phyloP scores from a whole-genome alignment of 1,140 invertebrate genomes.

The Anastrepha ludens region DNA sequence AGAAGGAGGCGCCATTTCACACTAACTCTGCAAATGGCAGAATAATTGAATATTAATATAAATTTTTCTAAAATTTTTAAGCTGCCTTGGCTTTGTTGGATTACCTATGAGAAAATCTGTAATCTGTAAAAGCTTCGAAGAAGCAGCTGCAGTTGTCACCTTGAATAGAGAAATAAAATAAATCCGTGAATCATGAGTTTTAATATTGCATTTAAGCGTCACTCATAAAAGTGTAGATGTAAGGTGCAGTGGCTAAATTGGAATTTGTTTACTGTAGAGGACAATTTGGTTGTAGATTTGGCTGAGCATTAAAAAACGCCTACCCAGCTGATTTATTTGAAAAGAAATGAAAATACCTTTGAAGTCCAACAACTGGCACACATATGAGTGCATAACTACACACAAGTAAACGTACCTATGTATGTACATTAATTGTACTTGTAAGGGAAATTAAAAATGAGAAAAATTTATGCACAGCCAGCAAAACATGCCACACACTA shows the following conservation, averaged over 20 bases:
- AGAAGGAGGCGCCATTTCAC: too few species aligned
- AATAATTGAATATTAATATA: background rate
- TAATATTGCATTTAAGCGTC: background rate
- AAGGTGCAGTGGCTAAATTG: background rate
- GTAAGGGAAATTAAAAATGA: slow-evolving; percentile 30
- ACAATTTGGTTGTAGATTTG: background rate
- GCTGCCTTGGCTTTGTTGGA: too few species aligned
- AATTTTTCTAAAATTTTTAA: background rate
- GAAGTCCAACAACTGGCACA: background rate
- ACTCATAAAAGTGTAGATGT: background rate
- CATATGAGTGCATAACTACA: background rate
- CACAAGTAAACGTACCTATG: background rate
- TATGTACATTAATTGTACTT: background rate
- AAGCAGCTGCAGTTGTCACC: slow-evolving; percentile 1
- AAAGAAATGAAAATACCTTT: slow-evolving; percentile 10
- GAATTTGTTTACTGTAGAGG: background rate
- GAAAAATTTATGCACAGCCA: background rate
- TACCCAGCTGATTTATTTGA: background rate
- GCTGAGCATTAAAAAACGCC: background rate
- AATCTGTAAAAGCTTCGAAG: background rate
- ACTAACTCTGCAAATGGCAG: background rate
- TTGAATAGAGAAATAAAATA: slow-evolving; percentile 32
- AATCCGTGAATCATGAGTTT: background rate
- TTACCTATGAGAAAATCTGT: too few species aligned
- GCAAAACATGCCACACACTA: slow-evolving; percentile 4